Conservation (phyloP, 2,797 vertebrate genomes). For the Falco cherrug region DNA sequence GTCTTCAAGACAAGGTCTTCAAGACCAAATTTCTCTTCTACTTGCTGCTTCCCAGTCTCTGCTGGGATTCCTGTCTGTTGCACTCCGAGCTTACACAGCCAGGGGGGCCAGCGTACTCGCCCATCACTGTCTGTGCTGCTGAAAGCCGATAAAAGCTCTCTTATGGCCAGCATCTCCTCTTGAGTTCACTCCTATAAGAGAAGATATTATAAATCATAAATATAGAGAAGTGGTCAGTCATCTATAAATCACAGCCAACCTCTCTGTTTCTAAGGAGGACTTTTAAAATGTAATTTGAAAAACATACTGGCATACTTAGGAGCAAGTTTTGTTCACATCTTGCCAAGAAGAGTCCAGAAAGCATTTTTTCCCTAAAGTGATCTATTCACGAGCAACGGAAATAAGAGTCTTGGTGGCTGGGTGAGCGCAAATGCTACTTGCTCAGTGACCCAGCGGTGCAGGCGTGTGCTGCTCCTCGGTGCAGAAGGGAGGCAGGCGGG, state of each 20-base stretch:
- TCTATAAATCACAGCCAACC: background rate
- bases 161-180: background rate
- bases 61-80: background rate
- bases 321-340: background rate
- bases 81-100: background rate
- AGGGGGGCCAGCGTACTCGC: background rate
- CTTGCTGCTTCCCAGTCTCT: background rate
- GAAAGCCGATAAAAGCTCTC: constrained; percentile 9
- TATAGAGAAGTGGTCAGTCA: background rate
- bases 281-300: background rate
- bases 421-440: background rate
- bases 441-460: background rate
- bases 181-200: background rate
- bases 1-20: too few species aligned
- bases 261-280: background rate
- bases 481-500: background rate
- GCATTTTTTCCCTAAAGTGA: background rate
- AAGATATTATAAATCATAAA: background rate
- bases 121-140: background rate
- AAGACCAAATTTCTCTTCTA: background rate
- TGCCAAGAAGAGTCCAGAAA: background rate
- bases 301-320: background rate
- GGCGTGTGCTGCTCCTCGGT: background rate
- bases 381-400: background rate
- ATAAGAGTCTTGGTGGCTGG: background rate